Conservation (phyloP, 2,113 vertebrate species). For the Halcyon senegalensis region DNA sequence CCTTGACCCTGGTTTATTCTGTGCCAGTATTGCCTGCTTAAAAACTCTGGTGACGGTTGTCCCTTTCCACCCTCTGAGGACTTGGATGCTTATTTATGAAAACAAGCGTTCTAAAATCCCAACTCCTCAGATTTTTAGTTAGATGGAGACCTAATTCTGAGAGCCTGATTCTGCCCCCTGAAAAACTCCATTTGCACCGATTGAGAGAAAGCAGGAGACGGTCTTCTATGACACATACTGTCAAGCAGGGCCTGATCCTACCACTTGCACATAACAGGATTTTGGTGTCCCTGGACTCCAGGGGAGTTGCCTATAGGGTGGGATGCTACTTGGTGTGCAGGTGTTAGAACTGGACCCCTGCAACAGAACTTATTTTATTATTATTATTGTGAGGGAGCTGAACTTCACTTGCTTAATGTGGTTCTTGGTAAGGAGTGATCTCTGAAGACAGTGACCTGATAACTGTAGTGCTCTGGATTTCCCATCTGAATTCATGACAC, state of each 20-base stretch:
- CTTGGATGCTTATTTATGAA: not conserved
- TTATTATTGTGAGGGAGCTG: not conserved
- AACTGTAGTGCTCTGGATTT: slow-evolving; percentile 5
- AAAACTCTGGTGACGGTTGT: not conserved
- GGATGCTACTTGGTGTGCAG: not conserved
- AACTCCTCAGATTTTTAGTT: not conserved
- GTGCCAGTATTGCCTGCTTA: not conserved
- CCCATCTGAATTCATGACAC: not conserved
- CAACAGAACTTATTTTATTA: not conserved
- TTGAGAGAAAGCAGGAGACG: not conserved
- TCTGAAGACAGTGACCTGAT: not conserved
- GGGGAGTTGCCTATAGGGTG: not conserved
- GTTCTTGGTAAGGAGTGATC: not conserved
- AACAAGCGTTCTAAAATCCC: not conserved
- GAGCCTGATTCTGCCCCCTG: not conserved
- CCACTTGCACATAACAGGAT: not conserved
- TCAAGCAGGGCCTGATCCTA: not conserved
- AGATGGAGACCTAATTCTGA: not conserved
- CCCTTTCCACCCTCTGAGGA: not conserved
- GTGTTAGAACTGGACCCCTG: not conserved
- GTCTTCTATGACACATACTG: not conserved
- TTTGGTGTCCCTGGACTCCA: not conserved
- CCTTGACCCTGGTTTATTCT: not conserved
- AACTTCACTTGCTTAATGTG: not conserved
- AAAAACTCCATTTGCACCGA: not conserved